Conservation (phyloP, 2,888 invertebrate species). For the Scaptomyza flava region DNA sequence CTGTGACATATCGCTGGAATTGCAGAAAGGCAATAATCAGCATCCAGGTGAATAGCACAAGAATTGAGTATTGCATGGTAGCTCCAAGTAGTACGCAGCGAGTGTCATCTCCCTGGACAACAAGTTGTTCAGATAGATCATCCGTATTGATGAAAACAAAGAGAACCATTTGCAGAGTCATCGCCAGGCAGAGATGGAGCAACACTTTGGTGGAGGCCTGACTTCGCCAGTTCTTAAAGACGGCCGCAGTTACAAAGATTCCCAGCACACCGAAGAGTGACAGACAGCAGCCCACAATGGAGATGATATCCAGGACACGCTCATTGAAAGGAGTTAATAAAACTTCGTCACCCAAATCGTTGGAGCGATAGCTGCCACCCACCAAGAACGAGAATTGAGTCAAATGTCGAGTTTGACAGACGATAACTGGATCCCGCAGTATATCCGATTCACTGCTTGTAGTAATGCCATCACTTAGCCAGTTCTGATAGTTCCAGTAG, state of each 20-base stretch:
- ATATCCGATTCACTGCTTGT: conserved; percentile 37
- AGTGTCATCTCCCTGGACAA: conserved; percentile 19
- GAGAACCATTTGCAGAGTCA: conserved; percentile 86
- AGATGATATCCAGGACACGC: conserved; percentile 86
- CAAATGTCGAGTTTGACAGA: conserved; percentile 86
- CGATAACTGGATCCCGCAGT: conserved; percentile 76
- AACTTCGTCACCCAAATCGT: conserved; percentile 72
- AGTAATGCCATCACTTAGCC: conserved; percentile 86
- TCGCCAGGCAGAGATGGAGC: conserved; percentile 87
- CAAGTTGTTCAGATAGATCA: conserved; percentile 72
- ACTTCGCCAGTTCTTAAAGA: conserved; percentile 87
- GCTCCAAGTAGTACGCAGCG: conserved; percentile 87
- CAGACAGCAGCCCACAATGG: conserved; percentile 86
- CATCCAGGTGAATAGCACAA: conserved; percentile 90
- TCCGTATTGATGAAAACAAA: conserved; percentile 77
- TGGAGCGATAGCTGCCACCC: conserved; percentile 82
- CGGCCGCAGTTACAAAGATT: conserved; percentile 86
- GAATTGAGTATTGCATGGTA: conserved; percentile 88
- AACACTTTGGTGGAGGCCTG: conserved; percentile 88
- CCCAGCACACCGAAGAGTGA: conserved; percentile 87
- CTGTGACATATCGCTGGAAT: conserved; percentile 88
- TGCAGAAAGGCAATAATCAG: conserved; percentile 88
- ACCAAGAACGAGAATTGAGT: conserved; percentile 87
- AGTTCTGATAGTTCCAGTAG: conserved; percentile 87
- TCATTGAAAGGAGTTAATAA: conserved; percentile 83